A percentile compares a stretch with the other conserved stretches of the same genome.
Conservation (phyloP, 2,888 invertebrate genomes). For the Hyppa rectilinea region DNA sequence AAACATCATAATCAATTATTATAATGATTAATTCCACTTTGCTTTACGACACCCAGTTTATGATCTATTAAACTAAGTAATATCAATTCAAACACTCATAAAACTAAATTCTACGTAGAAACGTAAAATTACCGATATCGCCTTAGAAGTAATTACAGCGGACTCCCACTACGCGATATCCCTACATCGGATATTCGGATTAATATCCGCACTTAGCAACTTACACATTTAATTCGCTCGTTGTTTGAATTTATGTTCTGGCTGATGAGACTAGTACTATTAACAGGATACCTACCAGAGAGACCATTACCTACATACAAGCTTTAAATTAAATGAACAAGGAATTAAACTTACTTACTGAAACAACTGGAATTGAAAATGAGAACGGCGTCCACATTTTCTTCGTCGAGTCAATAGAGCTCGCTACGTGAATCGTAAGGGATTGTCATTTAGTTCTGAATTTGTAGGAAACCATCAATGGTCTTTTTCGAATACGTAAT, state of each 20-base stretch:
- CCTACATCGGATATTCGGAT: constrained; percentile 61
- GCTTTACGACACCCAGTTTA: constrained; percentile 22
- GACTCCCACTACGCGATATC: constrained; percentile 59
- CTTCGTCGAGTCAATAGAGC: constrained; percentile 28
- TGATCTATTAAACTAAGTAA: constrained; percentile 20
- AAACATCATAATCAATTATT: constrained; percentile 2
- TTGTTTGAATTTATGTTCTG: constrained; percentile 76
- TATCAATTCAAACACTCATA: constrained; percentile 20
- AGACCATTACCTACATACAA: neutral
- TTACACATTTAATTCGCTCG: constrained; percentile 74
- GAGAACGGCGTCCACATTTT: constrained; percentile 28
- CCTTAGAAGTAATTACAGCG: constrained; percentile 56
- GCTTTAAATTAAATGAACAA: constrained; percentile 20
- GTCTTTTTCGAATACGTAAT: constrained; percentile 12
- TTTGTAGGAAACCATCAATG: neutral
- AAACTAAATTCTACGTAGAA: constrained; percentile 22
- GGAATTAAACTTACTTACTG: constrained; percentile 22
- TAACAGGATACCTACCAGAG: constrained; percentile 17
- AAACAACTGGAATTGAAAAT: constrained; percentile 20
- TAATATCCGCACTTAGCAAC: constrained; percentile 72
- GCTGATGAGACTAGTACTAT: constrained; percentile 63
- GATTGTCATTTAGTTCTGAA: constrained; percentile 17
- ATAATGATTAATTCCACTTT: constrained; percentile 9
- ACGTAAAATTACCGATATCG: constrained; percentile 35
- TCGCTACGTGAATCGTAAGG: constrained; percentile 8